Conservation (phyloP, 2,113 vertebrate genomes). For the Coracopsis vasa region DNA sequence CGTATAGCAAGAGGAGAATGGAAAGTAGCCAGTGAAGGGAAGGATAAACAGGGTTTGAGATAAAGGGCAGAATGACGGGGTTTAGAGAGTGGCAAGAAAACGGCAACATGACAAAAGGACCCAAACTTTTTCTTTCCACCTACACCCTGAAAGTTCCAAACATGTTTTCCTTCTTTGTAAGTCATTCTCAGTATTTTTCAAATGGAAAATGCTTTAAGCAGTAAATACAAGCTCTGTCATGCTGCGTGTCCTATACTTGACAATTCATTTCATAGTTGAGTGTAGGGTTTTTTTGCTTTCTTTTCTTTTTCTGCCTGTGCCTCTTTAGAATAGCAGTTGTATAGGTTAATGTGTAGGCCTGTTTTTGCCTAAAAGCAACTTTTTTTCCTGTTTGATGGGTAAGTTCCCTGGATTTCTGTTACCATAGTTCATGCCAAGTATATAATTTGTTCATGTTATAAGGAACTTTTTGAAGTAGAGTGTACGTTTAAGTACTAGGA, state of each 20-base stretch:
- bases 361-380: neutral
- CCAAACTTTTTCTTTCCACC: neutral
- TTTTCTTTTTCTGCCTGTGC: neutral
- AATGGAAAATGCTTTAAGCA: neutral
- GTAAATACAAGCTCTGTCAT: neutral
- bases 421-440: neutral
- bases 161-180: neutral
- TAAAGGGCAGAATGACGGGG: neutral
- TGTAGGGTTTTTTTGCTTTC: neutral
- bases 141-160: neutral
- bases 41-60: neutral
- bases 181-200: neutral
- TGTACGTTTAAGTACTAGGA: neutral
- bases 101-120: neutral
- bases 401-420: neutral
- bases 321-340: neutral
- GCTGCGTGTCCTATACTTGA: rapidly evolving
- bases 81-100: neutral
- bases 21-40: neutral
- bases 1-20: neutral
- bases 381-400: neutral
- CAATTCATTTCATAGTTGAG: neutral
- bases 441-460: neutral
- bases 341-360: neutral
- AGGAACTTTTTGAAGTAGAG: neutral